Evolutionary conservation across 30 jellyfish, hydroid and myxozoan genomes (phyloP), one percentile per base, ranked within the genome.

Genomic region (Haliclystus octoradiatus): DNA sequence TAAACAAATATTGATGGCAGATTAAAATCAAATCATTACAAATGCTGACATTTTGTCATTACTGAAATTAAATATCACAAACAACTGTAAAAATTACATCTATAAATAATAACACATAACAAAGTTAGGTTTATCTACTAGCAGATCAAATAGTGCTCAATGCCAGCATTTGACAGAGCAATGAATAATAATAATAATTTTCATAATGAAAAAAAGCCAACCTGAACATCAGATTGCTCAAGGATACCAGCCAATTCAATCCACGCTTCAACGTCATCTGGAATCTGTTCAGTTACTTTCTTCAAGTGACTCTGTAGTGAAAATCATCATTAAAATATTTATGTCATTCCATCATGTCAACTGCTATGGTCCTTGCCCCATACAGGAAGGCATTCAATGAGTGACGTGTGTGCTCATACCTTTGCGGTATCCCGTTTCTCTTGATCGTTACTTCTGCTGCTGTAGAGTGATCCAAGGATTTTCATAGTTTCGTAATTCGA

Each of bases 181-280:
- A n/a, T n/a, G n/a, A n/a, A n/a, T n/a, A n/a, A n/a, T n/a, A n/a
- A n/a, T n/a, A n/a, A n/a, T n/a, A n/a, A n/a, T n/a, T n/a, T n/a
- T n/a, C n/a, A n/a, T n/a, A n/a, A n/a, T n/a, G n/a, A n/a, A n/a
- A n/a, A n/a, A n/a, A n/a, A n/a, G n/a, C 13, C 31, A 47, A 86
- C 96, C 85, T 86, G 96, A 5, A 86, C 96, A 70, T 86, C 96
- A 13, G 96, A 34, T 66, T 78, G 96, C 49, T 86, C 96, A 63
- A 78, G 63, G 28, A 86, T 86, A 13, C 96, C 96, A 23, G 97
- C 97, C n/a, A 83, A 81, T 70, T 82, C 97, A 28, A 88, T 88
- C 97, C 97, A 88, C 2, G 97, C 97, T 69, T 88, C 97, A 1
- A 80, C 97, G 64, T 88, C 97, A 32, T 88, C 97, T 1, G 97